Conservation (phyloP, 2,888 invertebrate species). For the Alloplasta piceator region DNA sequence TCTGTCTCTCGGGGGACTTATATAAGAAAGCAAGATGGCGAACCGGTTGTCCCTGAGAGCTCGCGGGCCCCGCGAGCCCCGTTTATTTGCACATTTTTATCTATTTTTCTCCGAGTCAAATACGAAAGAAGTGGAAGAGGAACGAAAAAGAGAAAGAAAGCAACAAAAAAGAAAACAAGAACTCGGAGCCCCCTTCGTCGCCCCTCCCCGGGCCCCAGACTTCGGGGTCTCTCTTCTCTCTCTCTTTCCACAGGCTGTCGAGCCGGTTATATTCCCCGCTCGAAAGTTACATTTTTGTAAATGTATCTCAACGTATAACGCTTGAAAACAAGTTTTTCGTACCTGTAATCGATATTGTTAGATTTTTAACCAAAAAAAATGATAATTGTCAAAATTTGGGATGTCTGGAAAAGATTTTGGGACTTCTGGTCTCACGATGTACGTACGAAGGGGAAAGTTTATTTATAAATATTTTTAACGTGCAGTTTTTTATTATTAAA, state of each 20-base stretch:
- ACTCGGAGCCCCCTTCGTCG: conserved; percentile 30
- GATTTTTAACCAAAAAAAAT: no score
- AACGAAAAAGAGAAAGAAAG: conserved; percentile 40
- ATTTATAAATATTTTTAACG: no score
- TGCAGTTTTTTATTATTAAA: no score
- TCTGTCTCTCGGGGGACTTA: conserved; percentile 78
- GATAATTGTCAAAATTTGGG: no score
- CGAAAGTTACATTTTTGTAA: conserved; percentile 34
- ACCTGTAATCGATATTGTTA: no score
- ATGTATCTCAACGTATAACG: conserved; percentile 1
- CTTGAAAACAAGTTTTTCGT: not conserved
- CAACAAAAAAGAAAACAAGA: conserved; percentile 29
- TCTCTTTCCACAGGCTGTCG: conserved; percentile 25
- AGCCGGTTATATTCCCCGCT: conserved; percentile 53
- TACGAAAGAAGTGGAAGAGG: conserved; percentile 62
- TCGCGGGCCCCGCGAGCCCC: conserved; percentile 73
- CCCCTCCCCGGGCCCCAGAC: not conserved
- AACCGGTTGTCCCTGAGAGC: conserved; percentile 82
- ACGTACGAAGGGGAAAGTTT: no score
- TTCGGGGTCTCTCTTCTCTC: conserved; percentile 39
- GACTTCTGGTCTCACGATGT: no score
- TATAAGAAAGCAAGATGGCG: conserved; percentile 82
- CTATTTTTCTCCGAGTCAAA: conserved; percentile 78
- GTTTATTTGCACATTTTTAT: conserved; percentile 83
- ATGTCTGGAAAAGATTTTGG: no score